Evolutionary conservation across 2,113 vertebrate genomes (phyloP), one percentile per base, ranked within the genome.

Genomic region (Chinchilla lanigera): DNA sequence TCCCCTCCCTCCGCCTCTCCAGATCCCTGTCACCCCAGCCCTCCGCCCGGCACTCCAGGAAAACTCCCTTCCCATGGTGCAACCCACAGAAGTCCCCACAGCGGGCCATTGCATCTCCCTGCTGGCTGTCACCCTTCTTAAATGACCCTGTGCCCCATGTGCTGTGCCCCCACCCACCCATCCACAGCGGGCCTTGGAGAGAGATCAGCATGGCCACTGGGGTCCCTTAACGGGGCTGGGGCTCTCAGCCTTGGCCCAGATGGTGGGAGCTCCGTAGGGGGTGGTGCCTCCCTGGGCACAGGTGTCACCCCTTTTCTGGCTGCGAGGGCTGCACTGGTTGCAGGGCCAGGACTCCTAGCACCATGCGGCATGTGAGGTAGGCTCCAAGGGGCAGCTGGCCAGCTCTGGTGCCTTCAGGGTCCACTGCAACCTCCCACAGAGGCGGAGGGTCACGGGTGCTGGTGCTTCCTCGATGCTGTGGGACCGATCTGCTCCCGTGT

Each of bases 401-500:
- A 30, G 81, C 26, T 73, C 44, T 44, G 2, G 5, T 50, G 38
- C 60, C n/a, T 61, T n/a, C 2, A 7, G 38, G 71, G 17, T 33
- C 85, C 11, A 33, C 47, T 85, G 28, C 47, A 17, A 22, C 75
- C 44, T 56, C 33, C 22, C 0, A 5, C 0, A 5, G 41, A 88
- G 28, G 69, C 24, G 1, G 3, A 73, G n/a, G 22, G 54, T 11
- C 8, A 8, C 0, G 1, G 17, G 50, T 33, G 20, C 56, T 60
- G 19, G 19, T 30, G 47, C 13, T 2, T 20, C n/a, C 9, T 47
- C 1, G 0, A n/a, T 63, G 14, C 73, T 63, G 50, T 11, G 54
- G 2, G 9, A 16, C 26, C 22, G 22, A 22, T 10, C 0, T 22
- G 7, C 22, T 73, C 83, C 35, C n/a, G 35, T 20, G 0, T 0